Base-by-base conservation (phyloP, 2,888 invertebrate species). In the Caenorhabditis plicata region DNA sequence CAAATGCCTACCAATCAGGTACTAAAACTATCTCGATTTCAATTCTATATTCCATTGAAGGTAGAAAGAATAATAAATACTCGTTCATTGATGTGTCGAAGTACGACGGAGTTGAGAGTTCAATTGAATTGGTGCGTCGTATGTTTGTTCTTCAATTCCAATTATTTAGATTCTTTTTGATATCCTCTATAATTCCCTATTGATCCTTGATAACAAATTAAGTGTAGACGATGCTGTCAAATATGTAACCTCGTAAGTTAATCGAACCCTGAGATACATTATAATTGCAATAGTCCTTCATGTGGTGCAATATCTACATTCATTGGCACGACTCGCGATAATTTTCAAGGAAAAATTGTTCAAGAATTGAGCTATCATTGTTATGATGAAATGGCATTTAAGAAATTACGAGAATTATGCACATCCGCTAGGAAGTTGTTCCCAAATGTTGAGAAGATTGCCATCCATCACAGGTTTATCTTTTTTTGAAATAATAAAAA, bases 351-450 rank as follows among this genome's bases (percentile, higher is more conserved):
- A 2, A 56, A 68, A 20, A 32, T 38, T 17, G 78, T 78, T 17
- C 33, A 45, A 4, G 51, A 49, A 13, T 64, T 78, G 17, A 66
- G 67, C 17, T 78, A 78, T 53, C 78, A 78, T 45, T 58, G 65
- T 49, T 79, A 79, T 58, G 73, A 73, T 29, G 55, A 66, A 25
- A 78, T 78, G 78, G 78, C 77, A 2, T 75, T 73, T 42, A 67
- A 66, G 38, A 49, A 54, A 19, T 36, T 60, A 8, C 46, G 52
- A 4, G 36, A 32, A 26, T 40, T 61, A 4, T 61, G 61, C 31
- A 17, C 19, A 27, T 17, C n/a, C 23, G 13, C 29, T 4, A 25
- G 27, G n/a, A 27, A 25, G 19, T 8, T 26, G 20, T n/a, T 11
- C n/a, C 19, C 39, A 19, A 11, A 5, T n/a, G 17, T 39, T 25